phyloP scores from a whole-genome alignment of 2,113 vertebrate species.

The Nycticebus coucang region DNA sequence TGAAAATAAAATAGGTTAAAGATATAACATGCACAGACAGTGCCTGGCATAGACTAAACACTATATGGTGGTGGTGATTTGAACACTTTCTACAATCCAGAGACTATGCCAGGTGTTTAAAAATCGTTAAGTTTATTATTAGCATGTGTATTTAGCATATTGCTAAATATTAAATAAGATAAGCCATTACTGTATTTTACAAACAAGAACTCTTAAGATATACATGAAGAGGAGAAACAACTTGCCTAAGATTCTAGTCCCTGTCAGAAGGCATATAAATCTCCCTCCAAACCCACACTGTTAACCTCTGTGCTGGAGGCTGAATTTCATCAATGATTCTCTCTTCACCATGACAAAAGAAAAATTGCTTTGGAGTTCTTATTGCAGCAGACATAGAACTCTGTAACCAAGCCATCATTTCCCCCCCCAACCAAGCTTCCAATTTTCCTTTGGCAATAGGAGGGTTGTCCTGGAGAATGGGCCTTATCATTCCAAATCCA shows the following conservation, averaged over 20 bases:
- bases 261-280: background rate
- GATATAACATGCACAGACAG: background rate
- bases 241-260: background rate
- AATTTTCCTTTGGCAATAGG: background rate
- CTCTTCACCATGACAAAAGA: too few relatives aligned
- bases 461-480: background rate
- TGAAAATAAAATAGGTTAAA: background rate
- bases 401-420: background rate
- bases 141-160: too few relatives aligned
- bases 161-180: background rate
- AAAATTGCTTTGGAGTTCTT: too few relatives aligned
- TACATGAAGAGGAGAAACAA: background rate
- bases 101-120: too few relatives aligned
- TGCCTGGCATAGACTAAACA: too few relatives aligned
- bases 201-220: background rate
- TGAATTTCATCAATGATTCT: too few relatives aligned
- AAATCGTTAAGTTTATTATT: too few relatives aligned
- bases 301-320: too few relatives aligned
- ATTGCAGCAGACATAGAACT: too few relatives aligned
- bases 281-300: background rate
- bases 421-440: background rate
- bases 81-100: too few relatives aligned
- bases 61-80: too few relatives aligned
- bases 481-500: background rate
- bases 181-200: background rate